phyloP scores from a whole-genome alignment of 1,140 invertebrate genomes.

The Triops cancriformis region DNA sequence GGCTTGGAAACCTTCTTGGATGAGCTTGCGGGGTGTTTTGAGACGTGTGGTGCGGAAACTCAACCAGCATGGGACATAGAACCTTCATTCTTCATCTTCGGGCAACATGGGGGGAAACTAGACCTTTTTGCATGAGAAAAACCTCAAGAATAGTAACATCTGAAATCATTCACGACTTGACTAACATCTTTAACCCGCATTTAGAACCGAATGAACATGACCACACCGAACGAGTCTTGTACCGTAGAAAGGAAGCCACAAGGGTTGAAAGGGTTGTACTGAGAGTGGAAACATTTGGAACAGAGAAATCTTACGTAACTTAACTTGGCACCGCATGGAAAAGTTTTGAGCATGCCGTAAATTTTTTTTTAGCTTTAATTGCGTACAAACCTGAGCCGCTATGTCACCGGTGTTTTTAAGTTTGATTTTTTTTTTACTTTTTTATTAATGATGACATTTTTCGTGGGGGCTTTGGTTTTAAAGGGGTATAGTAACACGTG shows the following conservation, averaged over 20 bases:
- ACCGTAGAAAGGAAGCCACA: not conserved
- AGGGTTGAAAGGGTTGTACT: constrained; percentile 9
- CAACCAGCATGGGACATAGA: not conserved
- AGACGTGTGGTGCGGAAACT: not conserved
- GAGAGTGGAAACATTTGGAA: not conserved
- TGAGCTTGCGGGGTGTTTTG: not conserved
- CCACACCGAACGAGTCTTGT: too few species aligned
- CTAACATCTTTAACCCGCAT: not conserved
- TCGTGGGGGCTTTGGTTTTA: not conserved
- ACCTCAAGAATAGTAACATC: not conserved
- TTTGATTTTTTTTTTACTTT: not conserved
- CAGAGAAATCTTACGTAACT: not conserved
- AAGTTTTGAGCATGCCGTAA: not conserved
- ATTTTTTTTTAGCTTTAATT: not conserved
- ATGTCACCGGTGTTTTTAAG: not conserved
- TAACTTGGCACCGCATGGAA: not conserved
- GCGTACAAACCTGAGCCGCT: too few species aligned
- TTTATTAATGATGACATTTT: constrained; percentile 6
- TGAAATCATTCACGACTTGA: not conserved
- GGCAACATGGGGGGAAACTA: not conserved
- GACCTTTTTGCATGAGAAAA: not conserved
- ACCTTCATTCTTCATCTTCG: not conserved
- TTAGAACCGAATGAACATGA: not conserved
- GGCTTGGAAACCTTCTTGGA: not conserved
- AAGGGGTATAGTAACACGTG: constrained; percentile 4